Conservation (phyloP, 92 coral and sea anemone genomes). For the Hydrozoanthus gracilis region DNA sequence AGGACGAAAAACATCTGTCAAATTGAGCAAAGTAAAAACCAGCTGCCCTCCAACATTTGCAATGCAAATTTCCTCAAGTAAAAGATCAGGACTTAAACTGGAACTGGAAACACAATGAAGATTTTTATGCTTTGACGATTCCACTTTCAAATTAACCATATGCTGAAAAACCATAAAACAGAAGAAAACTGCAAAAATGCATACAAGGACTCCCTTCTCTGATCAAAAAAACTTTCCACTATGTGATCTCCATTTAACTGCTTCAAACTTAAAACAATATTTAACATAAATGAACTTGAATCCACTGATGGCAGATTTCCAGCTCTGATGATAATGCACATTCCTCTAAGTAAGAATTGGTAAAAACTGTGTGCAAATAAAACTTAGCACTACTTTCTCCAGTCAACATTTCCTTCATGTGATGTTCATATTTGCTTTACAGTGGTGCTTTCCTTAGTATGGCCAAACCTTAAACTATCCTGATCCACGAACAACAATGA, state of each 20-base stretch:
- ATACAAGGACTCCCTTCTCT: conserved; percentile 50
- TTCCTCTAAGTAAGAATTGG: conserved; percentile 39
- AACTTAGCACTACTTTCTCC: conserved; percentile 42
- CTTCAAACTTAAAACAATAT: conserved; percentile 18
- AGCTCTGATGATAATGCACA: conserved; percentile 36
- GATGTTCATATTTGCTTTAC: conserved; percentile 38
- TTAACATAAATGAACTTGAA: conserved; percentile 26
- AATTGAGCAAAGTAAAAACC: conserved; percentile 21
- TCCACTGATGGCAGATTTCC: conserved; percentile 33
- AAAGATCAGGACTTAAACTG: conserved; percentile 37
- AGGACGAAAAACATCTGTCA: conserved; percentile 40
- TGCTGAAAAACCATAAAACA: neutral
- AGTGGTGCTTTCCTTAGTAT: conserved; percentile 30
- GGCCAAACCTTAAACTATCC: conserved; percentile 53
- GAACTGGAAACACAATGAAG: conserved; percentile 36
- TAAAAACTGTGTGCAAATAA: conserved; percentile 40
- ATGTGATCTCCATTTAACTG: conserved; percentile 14
- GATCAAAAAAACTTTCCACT: conserved; percentile 41
- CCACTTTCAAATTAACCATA: conserved; percentile 33
- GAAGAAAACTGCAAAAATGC: conserved; percentile 33
- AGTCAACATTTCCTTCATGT: conserved; percentile 13
- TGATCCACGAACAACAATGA: conserved; percentile 96
- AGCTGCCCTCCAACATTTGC: conserved; percentile 40
- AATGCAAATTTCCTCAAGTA: conserved; percentile 51
- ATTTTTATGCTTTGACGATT: neutral